These are phyloP conservation scores for Atopsyche davidsoni DNA, from an alignment of 1,140 invertebrate species.

Conservation along the genomic window DNA sequence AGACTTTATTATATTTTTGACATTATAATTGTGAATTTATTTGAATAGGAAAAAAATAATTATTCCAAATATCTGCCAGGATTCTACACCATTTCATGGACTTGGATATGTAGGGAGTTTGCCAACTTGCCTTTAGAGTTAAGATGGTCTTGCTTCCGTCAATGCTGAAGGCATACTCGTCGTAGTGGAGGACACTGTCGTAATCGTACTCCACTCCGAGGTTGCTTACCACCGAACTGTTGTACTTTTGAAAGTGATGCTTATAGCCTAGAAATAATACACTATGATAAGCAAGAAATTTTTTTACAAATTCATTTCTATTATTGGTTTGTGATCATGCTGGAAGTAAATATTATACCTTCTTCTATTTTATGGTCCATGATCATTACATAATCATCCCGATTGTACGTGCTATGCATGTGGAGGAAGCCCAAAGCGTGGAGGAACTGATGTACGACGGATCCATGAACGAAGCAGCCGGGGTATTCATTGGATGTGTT, in stretches of 20 bases:
- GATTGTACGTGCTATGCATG: slow-evolving; percentile 64
- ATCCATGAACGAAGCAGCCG: slow-evolving; percentile 49
- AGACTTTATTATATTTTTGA: background rate
- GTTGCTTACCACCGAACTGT: slow-evolving; percentile 54
- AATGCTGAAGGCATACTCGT: slow-evolving; percentile 56
- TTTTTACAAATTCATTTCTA: background rate
- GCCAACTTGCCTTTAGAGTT: slow-evolving; percentile 45
- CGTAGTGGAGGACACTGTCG: slow-evolving; percentile 68
- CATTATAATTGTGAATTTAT: background rate
- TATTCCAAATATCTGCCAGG: too few species aligned
- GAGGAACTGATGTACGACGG: slow-evolving; percentile 60
- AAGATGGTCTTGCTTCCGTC: slow-evolving; percentile 59
- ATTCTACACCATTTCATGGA: slow-evolving; percentile 1
- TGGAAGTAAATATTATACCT: slow-evolving; percentile 29
- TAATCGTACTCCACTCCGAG: slow-evolving; percentile 62
- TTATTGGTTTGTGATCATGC: background rate
- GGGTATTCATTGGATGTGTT: slow-evolving; percentile 41
- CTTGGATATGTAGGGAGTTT: background rate
- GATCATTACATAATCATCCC: slow-evolving; percentile 63
- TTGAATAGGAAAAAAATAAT: background rate
- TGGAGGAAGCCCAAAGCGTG: slow-evolving; percentile 66
- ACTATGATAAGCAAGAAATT: background rate
- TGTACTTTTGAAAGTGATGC: slow-evolving; percentile 65
- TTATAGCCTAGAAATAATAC: slow-evolving; percentile 45
- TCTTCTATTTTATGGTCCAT: slow-evolving; percentile 60